These are phyloP conservation scores for Atta texana DNA, from an alignment of 1,140 invertebrate species.

Conservation along the genomic window DNA sequence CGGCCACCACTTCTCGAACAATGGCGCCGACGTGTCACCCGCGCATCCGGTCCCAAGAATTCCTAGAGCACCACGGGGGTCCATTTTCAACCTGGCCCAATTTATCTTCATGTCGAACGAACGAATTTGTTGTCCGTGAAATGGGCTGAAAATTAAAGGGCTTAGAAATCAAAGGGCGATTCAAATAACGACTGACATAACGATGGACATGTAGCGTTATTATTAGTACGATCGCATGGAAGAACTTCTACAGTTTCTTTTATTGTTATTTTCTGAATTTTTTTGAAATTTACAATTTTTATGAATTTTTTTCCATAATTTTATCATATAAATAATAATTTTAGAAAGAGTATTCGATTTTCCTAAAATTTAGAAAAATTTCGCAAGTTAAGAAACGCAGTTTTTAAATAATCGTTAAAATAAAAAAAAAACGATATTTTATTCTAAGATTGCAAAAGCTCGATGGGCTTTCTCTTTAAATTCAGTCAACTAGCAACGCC, in stretches of 20 bases:
- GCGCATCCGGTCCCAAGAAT: constrained; percentile 60
- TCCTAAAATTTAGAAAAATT: neutral
- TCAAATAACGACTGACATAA: neutral
- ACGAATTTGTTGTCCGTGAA: neutral
- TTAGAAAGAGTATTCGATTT: neutral
- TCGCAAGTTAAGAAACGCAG: neutral
- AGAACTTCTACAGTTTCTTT: neutral
- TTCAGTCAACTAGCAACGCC: constrained; percentile 29
- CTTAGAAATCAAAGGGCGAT: neutral
- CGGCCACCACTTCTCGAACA: constrained; percentile 66
- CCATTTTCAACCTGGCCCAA: neutral
- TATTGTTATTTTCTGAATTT: neutral
- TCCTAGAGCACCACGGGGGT: constrained; percentile 21
- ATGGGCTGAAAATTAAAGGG: neutral
- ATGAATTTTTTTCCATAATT: neutral
- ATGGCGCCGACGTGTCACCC: constrained; percentile 65
- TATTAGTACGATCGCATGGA: neutral
- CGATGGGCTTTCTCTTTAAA: neutral
- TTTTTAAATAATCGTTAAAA: neutral
- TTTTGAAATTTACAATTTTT: neutral
- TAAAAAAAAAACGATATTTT: no score
- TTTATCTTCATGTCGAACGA: constrained; percentile 15
- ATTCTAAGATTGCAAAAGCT: no score
- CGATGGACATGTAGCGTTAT: neutral
- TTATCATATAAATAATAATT: no score